Evolutionary conservation across 2,113 vertebrate genomes (phyloP), one percentile per base, ranked within the genome.

Genomic region (Tachysurus vachellii): DNA sequence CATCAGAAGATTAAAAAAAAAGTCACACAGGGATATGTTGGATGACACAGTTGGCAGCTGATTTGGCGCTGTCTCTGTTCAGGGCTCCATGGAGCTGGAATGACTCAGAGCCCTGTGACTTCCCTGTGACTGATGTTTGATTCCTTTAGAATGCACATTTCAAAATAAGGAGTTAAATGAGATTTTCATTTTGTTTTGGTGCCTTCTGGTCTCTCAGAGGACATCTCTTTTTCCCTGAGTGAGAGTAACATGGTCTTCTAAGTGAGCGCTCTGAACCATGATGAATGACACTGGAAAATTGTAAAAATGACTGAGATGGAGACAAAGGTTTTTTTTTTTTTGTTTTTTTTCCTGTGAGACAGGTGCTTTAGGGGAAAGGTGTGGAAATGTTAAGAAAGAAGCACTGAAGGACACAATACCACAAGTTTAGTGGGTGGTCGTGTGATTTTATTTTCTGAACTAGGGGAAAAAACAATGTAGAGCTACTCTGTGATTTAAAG

Each of bases 161-260:
- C n/a, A 42, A 59, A 80, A 80, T 31, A 28, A 50, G 50, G 50
- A 82, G 56, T 56, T 16, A 87, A 90, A 88, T 76, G 79, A 83
- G 68, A 79, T 88, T 89, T 84, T 90, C 59, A 85, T 84, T 89
- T 89, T 71, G 82, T 83, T 85, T 77, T 62, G 75, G 66, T 13
- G 26, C 53, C 36, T 68, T 84, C 73, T 57, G 80, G 36, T 85
- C 66, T 86, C 53, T 85, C 76, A 23, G 64, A 86, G 84, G 70
- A 64, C 82, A 88, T 82, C 31, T 26, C 85, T 70, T 82, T 71
- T 88, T 83, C 42, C 85, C 68, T 7, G 42, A 82, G 80, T 13
- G 16, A 62, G 54, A 82, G 62, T 16, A 36, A 82, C 87, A 80
- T 10, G 19, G 26, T 73, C 59, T 89, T 88, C 64, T 71, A 83